Evolutionary conservation across 2,888 invertebrate species (phyloP).

Genomic region (Agrotis exclamationis): DNA sequence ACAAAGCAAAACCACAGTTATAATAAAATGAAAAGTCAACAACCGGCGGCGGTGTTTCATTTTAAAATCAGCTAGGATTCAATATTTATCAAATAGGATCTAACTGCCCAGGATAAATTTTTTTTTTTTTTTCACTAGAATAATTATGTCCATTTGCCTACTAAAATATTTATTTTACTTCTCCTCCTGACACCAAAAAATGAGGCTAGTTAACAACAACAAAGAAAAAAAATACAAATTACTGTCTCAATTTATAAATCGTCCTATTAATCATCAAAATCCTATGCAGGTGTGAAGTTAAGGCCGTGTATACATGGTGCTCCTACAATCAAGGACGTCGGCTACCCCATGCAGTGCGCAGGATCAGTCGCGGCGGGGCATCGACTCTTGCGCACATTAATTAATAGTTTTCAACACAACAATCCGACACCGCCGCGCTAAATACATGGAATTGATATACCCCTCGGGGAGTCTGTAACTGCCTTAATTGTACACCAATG

Average conservation of each 20-base stretch:
- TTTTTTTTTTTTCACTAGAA: background rate
- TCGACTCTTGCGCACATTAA: conserved; percentile 75
- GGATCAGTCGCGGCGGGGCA: conserved; percentile 78
- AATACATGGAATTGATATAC: conserved; percentile 71
- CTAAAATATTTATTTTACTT: background rate
- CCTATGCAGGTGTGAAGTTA: conserved; percentile 63
- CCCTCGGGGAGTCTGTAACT: conserved; percentile 78
- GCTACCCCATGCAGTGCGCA: conserved; percentile 76
- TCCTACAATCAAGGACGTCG: conserved; percentile 71
- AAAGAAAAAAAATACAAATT: conserved; percentile 22
- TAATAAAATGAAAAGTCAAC: too few relatives aligned
- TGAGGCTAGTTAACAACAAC: background rate
- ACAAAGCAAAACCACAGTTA: too few relatives aligned
- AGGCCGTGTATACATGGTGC: conserved; percentile 57
- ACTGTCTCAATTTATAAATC: conserved; percentile 41
- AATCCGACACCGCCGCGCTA: conserved; percentile 68
- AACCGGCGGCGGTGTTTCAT: too few relatives aligned
- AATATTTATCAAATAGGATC: too few relatives aligned
- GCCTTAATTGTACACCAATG: conserved; percentile 71
- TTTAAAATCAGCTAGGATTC: too few relatives aligned
- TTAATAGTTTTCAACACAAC: conserved; percentile 80
- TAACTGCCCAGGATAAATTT: background rate
- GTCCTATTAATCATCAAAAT: conserved; percentile 40
- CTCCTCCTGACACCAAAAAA: background rate
- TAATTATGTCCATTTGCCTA: background rate